Base-by-base conservation (phyloP, 1,140 invertebrate genomes). In the Trichonephila clavata region DNA sequence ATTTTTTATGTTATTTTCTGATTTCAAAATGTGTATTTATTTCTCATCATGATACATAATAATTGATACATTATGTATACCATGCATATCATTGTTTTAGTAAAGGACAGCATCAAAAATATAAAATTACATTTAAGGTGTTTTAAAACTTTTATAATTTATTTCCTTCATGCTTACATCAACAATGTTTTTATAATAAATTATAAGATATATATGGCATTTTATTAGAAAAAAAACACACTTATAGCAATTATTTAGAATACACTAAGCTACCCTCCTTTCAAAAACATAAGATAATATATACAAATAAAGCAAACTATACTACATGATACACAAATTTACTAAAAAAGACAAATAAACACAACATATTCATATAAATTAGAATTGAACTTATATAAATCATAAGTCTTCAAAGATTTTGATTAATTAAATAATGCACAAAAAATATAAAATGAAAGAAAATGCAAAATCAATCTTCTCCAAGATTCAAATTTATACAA, bases 381-480 rank as follows among this genome's bases (percentile, higher is more conserved):
- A 24, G 4, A 68, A 27, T 24, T 27, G n/a, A 68, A 68, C n/a
- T 68, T 24, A 24, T 14, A 68, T 68, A 68, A 24, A 24, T 24
- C 65, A 68, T 24, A 68, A 68, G 65, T 8, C n/a, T 24, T 24
- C 13, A 24, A 27, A 68, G n/a, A 68, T 68, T 68, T 68, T 68
- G 65, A 68, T 68, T 68, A 24, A 68, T 68, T 65, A 65, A 65
- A 65, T 65, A 65, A 65, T 68, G n/a, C 21, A 68, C 65, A 68
- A 8, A n/a, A 6, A 65, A 65, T n/a, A 65, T n/a, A 68, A n/a
- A 68, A 68, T 13, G n/a, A 14, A 68, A 68, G 10, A 14, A 68
- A 68, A 10, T 24, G 24, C 21, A 68, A 65, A 27, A 68, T 27
- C 21, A 24, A 68, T 27, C 27, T 68, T 8, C 65, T 14, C 21